phyloP scores from a whole-genome alignment of 1,140 invertebrate genomes.

The Manduca sexta region DNA sequence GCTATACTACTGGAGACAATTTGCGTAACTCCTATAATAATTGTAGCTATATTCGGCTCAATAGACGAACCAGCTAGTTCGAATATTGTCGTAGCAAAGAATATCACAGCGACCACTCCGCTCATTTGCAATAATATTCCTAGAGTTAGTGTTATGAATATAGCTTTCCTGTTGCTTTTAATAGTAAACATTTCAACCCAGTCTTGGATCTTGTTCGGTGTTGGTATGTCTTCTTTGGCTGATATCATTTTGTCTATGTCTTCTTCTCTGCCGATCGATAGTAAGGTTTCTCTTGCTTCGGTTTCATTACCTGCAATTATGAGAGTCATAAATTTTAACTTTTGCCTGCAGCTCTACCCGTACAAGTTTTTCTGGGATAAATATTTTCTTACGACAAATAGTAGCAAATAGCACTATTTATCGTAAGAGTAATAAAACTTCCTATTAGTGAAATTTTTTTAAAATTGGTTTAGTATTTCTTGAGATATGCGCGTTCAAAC shows the following conservation, averaged over 20 bases:
- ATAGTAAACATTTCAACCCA: conserved; percentile 35
- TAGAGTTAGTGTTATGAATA: conserved; percentile 34
- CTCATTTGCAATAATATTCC: conserved; percentile 34
- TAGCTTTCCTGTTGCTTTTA: conserved; percentile 31
- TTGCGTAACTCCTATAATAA: conserved; percentile 33
- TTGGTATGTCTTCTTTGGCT: neutral
- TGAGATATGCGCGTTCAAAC: too few relatives aligned
- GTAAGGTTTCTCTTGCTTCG: conserved; percentile 31
- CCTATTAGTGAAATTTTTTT: too few relatives aligned
- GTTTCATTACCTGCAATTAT: conserved; percentile 27
- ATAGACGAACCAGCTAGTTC: conserved; percentile 39
- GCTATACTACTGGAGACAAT: conserved; percentile 30
- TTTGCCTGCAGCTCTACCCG: too few relatives aligned
- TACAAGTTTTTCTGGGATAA: too few relatives aligned
- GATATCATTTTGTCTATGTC: conserved; percentile 32
- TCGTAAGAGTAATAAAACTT: too few relatives aligned
- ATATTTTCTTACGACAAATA: too few relatives aligned
- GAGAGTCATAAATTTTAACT: too few relatives aligned
- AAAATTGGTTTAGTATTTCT: too few relatives aligned
- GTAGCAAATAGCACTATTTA: too few relatives aligned
- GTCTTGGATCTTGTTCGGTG: too few relatives aligned
- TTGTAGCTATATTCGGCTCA: conserved; percentile 34
- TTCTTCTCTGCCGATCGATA: conserved; percentile 27
- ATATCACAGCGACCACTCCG: conserved; percentile 33
- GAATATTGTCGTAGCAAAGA: conserved; percentile 40